Percentiles rank a stretch among this genome's conserved stretches.
phyloP scores from a whole-genome alignment of 1,140 invertebrate genomes.

The Heliothis virescens region DNA sequence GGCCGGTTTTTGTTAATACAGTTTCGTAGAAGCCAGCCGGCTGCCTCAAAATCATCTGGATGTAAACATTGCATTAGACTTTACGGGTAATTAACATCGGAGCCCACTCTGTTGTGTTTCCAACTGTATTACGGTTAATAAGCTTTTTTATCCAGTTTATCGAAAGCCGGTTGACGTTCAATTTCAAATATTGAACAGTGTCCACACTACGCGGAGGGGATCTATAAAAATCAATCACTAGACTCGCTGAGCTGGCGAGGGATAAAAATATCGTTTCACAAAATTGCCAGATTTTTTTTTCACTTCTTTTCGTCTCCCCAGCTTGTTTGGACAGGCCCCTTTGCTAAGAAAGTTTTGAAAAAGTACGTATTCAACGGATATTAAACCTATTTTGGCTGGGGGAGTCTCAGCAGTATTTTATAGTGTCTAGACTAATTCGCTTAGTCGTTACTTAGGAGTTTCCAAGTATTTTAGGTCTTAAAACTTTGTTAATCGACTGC shows the following conservation, averaged over 20 bases:
- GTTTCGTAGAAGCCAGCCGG: constrained; percentile 34
- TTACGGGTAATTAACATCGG: constrained; percentile 35
- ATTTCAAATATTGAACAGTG: constrained; percentile 28
- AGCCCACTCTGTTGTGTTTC: neutral
- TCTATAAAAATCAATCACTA: constrained; percentile 38
- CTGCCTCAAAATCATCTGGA: constrained; percentile 43
- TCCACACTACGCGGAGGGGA: constrained; percentile 5
- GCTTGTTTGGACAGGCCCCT: constrained; percentile 41
- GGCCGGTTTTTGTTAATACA: constrained; percentile 27
- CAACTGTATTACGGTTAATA: neutral
- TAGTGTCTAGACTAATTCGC: constrained; percentile 46
- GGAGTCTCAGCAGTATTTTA: constrained; percentile 34
- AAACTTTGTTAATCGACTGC: constrained; percentile 38
- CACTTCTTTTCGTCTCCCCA: constrained; percentile 20
- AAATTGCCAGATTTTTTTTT: constrained; percentile 23
- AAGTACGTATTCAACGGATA: constrained; percentile 22
- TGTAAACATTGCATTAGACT: constrained; percentile 27
- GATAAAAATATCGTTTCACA: constrained; percentile 20
- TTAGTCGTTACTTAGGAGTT: constrained; percentile 18
- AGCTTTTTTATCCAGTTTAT: neutral
- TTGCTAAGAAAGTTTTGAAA: constrained; percentile 34
- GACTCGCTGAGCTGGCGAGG: constrained; percentile 23
- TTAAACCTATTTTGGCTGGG: constrained; percentile 18
- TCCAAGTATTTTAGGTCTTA: constrained; percentile 19
- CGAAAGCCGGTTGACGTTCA: constrained; percentile 10